These are phyloP conservation scores for Coccyzus lansbergi DNA, from an alignment of 2,797 vertebrate genomes.

Conservation along the genomic window DNA sequence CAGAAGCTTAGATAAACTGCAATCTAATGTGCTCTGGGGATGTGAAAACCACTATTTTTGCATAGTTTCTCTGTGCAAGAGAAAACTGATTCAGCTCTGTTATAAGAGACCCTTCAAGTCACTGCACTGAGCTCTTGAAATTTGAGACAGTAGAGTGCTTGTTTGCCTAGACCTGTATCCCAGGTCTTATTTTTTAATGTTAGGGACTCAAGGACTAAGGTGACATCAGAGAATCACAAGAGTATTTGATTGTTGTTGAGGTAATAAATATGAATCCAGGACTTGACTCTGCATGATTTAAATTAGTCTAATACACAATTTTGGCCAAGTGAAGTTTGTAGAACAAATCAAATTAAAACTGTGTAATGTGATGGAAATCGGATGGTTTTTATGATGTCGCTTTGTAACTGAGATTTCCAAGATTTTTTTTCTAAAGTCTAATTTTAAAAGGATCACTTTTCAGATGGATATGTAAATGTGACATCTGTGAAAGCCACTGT, in stretches of 20 bases:
- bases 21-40: not conserved
- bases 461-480: not conserved
- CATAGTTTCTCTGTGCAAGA: not conserved
- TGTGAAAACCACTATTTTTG: not conserved
- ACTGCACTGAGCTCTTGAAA: not conserved
- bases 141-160: not conserved
- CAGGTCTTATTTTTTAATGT: not conserved
- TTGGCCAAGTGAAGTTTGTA: not conserved
- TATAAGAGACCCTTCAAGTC: not conserved
- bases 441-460: not conserved
- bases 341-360: not conserved
- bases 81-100: not conserved
- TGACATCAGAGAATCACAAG: not conserved
- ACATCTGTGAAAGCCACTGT: not conserved
- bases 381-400: not conserved
- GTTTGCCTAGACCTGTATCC: not conserved
- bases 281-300: not conserved
- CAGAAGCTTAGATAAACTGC: not conserved
- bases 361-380: not conserved
- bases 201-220: not conserved
- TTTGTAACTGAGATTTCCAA: not conserved
- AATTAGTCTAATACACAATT: not conserved
- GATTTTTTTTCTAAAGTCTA: accelerated
- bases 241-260: not conserved
- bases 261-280: not conserved